These are phyloP conservation scores for Selene dorsalis DNA, from an alignment of 2,797 vertebrate genomes.

Conservation along the genomic window DNA sequence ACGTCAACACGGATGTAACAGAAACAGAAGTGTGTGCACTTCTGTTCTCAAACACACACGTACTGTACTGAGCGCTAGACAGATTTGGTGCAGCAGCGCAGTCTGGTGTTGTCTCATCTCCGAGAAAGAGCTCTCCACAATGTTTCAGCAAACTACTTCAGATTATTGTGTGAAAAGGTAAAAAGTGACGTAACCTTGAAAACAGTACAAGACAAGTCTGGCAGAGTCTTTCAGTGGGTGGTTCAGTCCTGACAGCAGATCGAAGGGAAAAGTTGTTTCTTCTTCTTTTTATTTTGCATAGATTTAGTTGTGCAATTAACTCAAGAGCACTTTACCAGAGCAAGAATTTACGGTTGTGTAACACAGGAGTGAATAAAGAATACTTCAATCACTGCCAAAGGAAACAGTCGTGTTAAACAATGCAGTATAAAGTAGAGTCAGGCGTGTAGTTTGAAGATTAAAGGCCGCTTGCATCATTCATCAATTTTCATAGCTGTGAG, in stretches of 20 bases:
- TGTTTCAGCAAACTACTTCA: not conserved
- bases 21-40: not conserved
- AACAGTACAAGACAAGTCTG: not conserved
- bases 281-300: constrained; percentile 21
- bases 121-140: not conserved
- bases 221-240: not conserved
- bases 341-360: constrained; percentile 10
- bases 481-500: not conserved
- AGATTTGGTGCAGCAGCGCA: constrained; percentile 44
- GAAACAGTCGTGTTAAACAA: constrained; percentile 4
- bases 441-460: not conserved
- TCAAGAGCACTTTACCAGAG: constrained; percentile 3
- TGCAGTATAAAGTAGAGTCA: not conserved
- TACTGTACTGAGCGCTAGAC: not conserved
- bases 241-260: not conserved
- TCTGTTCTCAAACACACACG: not conserved
- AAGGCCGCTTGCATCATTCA: not conserved
- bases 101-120: constrained; percentile 25
- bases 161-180: not conserved
- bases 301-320: constrained; percentile 25
- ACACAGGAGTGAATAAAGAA: constrained; percentile 25
- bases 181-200: not conserved
- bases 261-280: not conserved
- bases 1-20: not conserved
- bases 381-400: constrained; percentile 3